Conservation (phyloP, 1,140 invertebrate species). For the Euborellia annulipes region DNA sequence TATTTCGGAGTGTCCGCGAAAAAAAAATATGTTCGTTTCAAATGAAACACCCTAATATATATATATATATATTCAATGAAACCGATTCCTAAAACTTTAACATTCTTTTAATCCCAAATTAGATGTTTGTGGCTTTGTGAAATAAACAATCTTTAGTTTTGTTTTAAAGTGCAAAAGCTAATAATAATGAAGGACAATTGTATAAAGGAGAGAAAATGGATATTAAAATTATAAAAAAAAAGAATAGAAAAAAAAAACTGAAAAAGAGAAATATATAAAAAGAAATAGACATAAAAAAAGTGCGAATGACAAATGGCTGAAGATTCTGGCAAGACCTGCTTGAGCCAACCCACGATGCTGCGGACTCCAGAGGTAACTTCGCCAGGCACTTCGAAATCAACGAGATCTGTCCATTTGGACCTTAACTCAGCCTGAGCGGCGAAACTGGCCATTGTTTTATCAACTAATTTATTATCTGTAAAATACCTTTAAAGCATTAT, state of each 20-base stretch:
- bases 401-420: constrained; percentile 45
- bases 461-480: background rate
- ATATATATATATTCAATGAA: too few species aligned
- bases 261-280: constrained; percentile 3
- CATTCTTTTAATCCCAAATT: too few species aligned
- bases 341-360: constrained; percentile 57
- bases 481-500: too few species aligned
- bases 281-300: constrained; percentile 7
- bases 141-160: background rate
- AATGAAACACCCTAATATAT: too few species aligned
- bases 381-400: constrained; percentile 42
- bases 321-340: constrained; percentile 38
- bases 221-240: constrained; percentile 4
- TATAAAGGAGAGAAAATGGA: background rate
- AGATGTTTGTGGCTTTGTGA: too few species aligned
- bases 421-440: constrained; percentile 43
- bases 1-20: too few species aligned
- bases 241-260: background rate
- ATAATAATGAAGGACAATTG: background rate
- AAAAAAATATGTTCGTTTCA: too few species aligned
- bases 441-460: constrained; percentile 39
- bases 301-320: background rate
- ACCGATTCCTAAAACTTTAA: too few species aligned
- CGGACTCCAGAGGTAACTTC: constrained; percentile 47
- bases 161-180: background rate